These are phyloP conservation scores for Plusia festucae DNA, from an alignment of 2,888 invertebrate species.

Conservation along the genomic window DNA sequence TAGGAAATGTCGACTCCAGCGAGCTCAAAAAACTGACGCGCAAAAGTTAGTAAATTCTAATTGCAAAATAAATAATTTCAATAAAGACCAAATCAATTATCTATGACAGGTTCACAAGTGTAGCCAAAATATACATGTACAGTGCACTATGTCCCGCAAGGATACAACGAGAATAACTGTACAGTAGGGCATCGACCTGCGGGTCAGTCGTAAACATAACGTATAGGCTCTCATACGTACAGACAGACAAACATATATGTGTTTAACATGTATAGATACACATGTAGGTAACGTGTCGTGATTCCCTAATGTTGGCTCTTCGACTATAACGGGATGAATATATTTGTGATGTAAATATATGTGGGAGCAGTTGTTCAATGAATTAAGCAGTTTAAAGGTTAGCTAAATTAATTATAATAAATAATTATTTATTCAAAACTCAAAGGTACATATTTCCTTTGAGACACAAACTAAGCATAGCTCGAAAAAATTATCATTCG, in stretches of 20 bases:
- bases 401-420: too few relatives aligned
- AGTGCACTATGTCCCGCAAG: conserved; percentile 35
- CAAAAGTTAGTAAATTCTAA: too few relatives aligned
- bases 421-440: too few relatives aligned
- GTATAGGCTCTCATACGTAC: not conserved
- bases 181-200: conserved; percentile 47
- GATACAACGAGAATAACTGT: conserved; percentile 52
- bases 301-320: conserved; percentile 42
- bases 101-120: conserved; percentile 9
- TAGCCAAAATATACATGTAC: conserved; percentile 18
- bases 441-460: too few relatives aligned
- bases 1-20: too few relatives aligned
- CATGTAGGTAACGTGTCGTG: conserved; percentile 45
- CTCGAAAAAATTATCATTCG: too few relatives aligned
- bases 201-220: conserved; percentile 24
- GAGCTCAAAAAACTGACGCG: too few relatives aligned
- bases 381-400: too few relatives aligned
- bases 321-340: conserved; percentile 31
- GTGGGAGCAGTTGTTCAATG: not conserved
- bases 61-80: too few relatives aligned
- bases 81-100: too few relatives aligned
- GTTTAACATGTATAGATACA: not conserved
- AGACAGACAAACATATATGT: too few relatives aligned
- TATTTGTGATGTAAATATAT: not conserved
- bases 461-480: too few relatives aligned